phyloP scores from a whole-genome alignment of 2,888 invertebrate species.

The Drosophila emarginata region DNA sequence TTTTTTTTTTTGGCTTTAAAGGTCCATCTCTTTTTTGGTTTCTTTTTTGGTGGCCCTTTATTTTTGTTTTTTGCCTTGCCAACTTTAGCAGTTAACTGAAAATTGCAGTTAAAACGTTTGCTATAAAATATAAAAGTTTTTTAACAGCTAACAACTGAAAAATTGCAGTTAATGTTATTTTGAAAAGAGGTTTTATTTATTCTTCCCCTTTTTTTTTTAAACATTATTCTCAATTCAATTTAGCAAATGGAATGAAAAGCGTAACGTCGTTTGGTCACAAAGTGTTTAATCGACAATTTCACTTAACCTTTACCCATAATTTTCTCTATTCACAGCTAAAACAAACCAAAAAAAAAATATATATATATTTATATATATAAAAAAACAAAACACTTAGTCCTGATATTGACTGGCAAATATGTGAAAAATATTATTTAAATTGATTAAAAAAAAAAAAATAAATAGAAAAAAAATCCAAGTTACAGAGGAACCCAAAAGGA shows the following conservation, averaged over 20 bases:
- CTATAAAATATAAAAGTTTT: too few relatives aligned
- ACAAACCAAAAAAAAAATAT: neutral
- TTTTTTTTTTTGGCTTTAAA: too few relatives aligned
- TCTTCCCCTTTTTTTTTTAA: too few relatives aligned
- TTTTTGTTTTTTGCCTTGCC: too few relatives aligned
- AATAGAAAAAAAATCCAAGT: neutral
- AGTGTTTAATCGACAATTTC: neutral
- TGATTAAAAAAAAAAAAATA: neutral
- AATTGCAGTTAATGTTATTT: too few relatives aligned
- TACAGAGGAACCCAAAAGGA: neutral
- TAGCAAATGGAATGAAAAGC: conserved; percentile 2
- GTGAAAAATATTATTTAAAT: neutral
- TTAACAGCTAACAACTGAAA: too few relatives aligned
- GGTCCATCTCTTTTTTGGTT: too few relatives aligned
- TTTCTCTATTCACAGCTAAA: conserved; percentile 1
- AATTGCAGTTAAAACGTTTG: too few relatives aligned
- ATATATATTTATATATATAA: too few relatives aligned
- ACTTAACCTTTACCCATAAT: neutral
- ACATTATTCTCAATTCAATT: neutral
- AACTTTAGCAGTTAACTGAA: too few relatives aligned
- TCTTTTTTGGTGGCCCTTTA: too few relatives aligned
- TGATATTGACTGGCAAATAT: neutral
- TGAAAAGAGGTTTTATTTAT: neutral
- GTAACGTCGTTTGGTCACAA: conserved; percentile 11
- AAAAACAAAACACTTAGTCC: neutral